Evolutionary conservation across 2,888 invertebrate species (phyloP).

Genomic region (Limnephilus lunatus): DNA sequence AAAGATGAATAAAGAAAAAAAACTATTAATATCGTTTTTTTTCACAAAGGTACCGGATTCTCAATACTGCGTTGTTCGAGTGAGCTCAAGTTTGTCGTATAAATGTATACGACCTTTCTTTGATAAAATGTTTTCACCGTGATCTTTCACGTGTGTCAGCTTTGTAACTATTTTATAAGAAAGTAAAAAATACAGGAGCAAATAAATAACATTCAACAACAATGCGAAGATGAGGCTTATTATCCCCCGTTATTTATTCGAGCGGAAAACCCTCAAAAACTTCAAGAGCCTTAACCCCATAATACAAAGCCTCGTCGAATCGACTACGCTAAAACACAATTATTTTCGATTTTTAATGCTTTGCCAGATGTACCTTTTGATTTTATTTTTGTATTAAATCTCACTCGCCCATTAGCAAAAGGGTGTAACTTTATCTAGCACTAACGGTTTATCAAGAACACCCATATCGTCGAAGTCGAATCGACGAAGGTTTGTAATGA

Average conservation of each 20-base stretch:
- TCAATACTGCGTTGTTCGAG: not conserved
- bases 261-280: not conserved
- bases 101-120: not conserved
- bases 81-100: not conserved
- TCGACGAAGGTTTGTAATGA: too few species aligned
- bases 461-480: too few species aligned
- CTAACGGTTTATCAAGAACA: too few species aligned
- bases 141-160: not conserved
- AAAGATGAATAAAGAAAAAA: too few species aligned
- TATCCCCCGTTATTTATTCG: not conserved
- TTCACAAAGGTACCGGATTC: not conserved
- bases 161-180: not conserved
- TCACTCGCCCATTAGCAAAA: too few species aligned
- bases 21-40: not conserved
- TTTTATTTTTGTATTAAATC: too few species aligned
- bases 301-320: not conserved
- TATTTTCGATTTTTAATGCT: too few species aligned
- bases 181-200: not conserved
- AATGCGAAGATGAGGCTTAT: not conserved
- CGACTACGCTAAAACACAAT: too few species aligned
- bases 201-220: slow-evolving; percentile 2
- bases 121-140: not conserved
- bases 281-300: not conserved
- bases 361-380: too few species aligned
- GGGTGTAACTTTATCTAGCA: too few species aligned